Base-by-base conservation (phyloP, 2,888 invertebrate genomes). In the Oxystoma pomonae region DNA sequence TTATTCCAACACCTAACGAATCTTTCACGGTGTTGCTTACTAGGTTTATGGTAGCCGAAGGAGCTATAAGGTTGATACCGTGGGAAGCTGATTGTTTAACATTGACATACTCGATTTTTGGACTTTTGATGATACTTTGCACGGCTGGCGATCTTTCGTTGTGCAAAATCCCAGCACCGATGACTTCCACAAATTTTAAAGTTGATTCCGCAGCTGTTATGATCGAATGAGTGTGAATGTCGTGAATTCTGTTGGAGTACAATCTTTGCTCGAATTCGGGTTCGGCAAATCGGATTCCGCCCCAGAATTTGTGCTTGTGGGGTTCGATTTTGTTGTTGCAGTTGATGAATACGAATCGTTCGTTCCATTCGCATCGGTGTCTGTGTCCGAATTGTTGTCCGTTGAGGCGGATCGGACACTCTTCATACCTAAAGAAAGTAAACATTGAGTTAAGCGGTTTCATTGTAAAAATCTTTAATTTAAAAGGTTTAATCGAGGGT, bases 111-210 rank as follows among this genome's bases (percentile, higher is more conserved):
- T 88, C 87, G 18, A 94, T 87, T 52, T 79, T 80, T 0, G 98
- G 98, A 68, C 94, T 92, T 74, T 93, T 91, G 72, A 91, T 89
- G 22, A 98, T 90, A 20, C 94, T 88, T 77, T 97, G 94, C 59
- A 99, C 83, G 0, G 98, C 95, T 0, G 97, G 91, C 0, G 94
- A 92, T 78, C 94, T 95, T 77, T 98, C 96, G 73, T 94, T 96
- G 74, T 99, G 99, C 20, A 98, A 82, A 68, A 96, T 90, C 19
- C 99, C 99, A 59, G 98, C 99, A 1, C 97, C 96, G 58, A 89
- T 86, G 57, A 99, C 91, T 71, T 92, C 90, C 0, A 94, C 86
- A 73, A 86, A 88, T 72, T 91, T 86, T 65, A 98, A 75, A 17
- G 86, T 81, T n/a, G 96, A 96, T 73, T 91, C 90, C 20, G 87